phyloP scores from a whole-genome alignment of 1,140 invertebrate species.

The Apis cerana region DNA sequence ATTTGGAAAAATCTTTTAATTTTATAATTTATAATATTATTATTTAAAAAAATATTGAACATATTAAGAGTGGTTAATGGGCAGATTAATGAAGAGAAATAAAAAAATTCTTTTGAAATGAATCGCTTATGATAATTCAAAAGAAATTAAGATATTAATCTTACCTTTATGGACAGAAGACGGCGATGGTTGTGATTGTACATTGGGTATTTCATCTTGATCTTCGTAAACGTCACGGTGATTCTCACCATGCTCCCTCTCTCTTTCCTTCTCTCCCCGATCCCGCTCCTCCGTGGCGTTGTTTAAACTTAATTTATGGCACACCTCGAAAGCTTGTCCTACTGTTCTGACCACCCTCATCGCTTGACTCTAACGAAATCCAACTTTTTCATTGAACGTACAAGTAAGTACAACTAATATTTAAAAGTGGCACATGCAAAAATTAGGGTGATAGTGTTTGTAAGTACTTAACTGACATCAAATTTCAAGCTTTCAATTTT shows the following conservation, averaged over 20 bases:
- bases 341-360: constrained; percentile 98
- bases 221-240: constrained; percentile 84
- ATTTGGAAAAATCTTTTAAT: background rate
- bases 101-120: background rate
- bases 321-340: constrained; percentile 99
- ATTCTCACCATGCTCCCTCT: constrained; percentile 78
- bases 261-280: constrained; percentile 59
- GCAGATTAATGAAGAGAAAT: background rate
- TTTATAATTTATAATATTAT: background rate
- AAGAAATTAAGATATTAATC: constrained; percentile 46
- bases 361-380: constrained; percentile 92
- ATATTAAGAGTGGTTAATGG: background rate
- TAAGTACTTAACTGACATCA: background rate
- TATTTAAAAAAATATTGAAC: background rate
- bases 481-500: constrained; percentile 26
- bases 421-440: background rate
- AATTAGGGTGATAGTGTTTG: background rate
- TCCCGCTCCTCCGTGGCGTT: constrained; percentile 72
- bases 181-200: constrained; percentile 80
- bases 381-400: constrained; percentile 47
- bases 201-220: constrained; percentile 83
- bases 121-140: background rate
- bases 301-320: constrained; percentile 93
- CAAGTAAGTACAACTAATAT: constrained; percentile 8
- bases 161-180: constrained; percentile 77